Evolutionary conservation across 2,888 invertebrate genomes (phyloP), one percentile per base, ranked within the genome.

Genomic region (Biston stratarius): DNA sequence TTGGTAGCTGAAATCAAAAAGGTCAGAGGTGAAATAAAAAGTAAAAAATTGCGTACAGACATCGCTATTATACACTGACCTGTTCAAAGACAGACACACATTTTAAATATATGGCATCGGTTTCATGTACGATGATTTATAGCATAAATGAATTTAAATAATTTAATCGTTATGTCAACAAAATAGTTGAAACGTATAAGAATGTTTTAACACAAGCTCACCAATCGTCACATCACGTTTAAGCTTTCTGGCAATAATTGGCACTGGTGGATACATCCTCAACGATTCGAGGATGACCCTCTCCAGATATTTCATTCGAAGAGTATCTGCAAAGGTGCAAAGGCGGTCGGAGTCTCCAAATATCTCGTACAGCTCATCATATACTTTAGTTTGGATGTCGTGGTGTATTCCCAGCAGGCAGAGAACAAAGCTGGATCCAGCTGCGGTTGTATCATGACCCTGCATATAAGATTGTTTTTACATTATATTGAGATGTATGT

Each of bases 351-450:
- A 96, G 78, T 97, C 96, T 0, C 97, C 97, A 77, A 97, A 97
- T 74, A 97, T 97, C 24, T 95, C 94, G 72, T 96, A 95, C 55
- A 97, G 86, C 80, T 97, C 97, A 69, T 96, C 95, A 77, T 96
- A 95, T 0, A 97, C 97, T 77, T 92, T 96, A 0, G 95, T 94
- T 90, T 98, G 98, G 49, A 98, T 95, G 11, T 97, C 95, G 48
- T 96, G 96, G 82, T 98, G 96, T 51, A 96, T 94, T 6, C 97
- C 98, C 82, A 98, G 95, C 80, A 98, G 94, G 75, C 97, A 97
- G 7, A 98, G 93, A 69, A 97, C 96, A 94, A 98, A 99, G 84
- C 97, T 97, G 73, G 98, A 97, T 0, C 97, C 98, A 42, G 98
- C 97, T 10, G 94, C 93, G 0, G 91, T 94, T 0, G 94, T 94